Evolutionary conservation across 2,888 invertebrate species (phyloP), one percentile per base, ranked within the genome.

Genomic region (Ceramica pisi): DNA sequence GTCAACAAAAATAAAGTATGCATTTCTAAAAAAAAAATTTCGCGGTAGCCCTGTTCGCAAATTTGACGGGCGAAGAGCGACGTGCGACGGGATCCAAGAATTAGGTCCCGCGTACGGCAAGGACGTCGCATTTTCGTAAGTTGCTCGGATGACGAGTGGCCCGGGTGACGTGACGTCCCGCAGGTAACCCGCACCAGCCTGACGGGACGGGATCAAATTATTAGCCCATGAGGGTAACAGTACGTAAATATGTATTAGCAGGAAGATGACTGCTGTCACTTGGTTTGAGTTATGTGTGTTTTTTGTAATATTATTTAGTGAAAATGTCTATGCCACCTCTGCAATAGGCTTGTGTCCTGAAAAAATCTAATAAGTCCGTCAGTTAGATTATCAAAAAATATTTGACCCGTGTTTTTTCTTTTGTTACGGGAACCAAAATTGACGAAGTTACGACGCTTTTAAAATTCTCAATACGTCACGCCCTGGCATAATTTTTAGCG

Each of bases 11-110:
- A 16, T 0, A 7, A 19, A 19, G 14, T 46, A 31, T 19, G 46
- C 46, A 19, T 19, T 31, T 1, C 35, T 23, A 2, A 23, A 55
- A 14, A 14, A 12, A 23, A 12, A 38, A 16, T 71, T 68, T 78
- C 12, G 87, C 85, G 89, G 71, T 74, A 94, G 76, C 94, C 94
- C 94, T 95, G 90, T 80, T 86, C 85, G 83, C 86, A 92, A 93
- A 93, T 92, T 93, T 92, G 93, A 92, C 90, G 91, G 89, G 86
- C 90, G 88, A 90, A 90, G 91, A 92, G 90, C 89, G 92, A 90
- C 91, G 91, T 90, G 90, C 87, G 87, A 84, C 86, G 82, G 87
- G 86, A 88, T 90, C 86, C 87, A 90, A 86, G 92, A 94, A 94
- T 94, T 94, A 94, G 94, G 92, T 89, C 88, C 84, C 87, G 86